A percentile compares a stretch with the other conserved stretches of the same genome.
phyloP scores from a whole-genome alignment of 2,888 invertebrate species.

The Oscheius sp. region DNA sequence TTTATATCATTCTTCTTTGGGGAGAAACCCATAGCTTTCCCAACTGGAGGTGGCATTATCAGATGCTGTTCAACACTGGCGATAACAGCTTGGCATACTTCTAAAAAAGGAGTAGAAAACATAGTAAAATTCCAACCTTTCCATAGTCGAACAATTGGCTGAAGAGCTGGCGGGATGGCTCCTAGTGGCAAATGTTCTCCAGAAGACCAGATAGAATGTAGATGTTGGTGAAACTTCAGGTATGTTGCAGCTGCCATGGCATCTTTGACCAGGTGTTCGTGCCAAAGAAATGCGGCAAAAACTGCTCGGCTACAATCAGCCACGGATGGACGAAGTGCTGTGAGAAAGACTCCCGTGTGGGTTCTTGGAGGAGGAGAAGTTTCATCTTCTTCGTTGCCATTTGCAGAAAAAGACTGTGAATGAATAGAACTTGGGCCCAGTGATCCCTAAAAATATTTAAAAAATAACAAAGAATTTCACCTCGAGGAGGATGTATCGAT shows the following conservation, averaged over 20 bases:
- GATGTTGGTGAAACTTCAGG: conserved; percentile 82
- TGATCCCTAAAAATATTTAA: too few species aligned
- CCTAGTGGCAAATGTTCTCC: conserved; percentile 38
- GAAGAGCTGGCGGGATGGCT: conserved; percentile 57
- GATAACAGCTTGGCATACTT: conserved; percentile 79
- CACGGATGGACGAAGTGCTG: conserved; percentile 62
- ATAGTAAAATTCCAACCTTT: conserved; percentile 77
- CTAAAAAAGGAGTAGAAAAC: conserved; percentile 70
- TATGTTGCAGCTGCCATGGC: conserved; percentile 98
- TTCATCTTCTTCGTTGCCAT: conserved; percentile 62
- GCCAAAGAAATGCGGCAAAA: conserved; percentile 96
- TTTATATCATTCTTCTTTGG: conserved; percentile 5
- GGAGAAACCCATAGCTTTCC: conserved; percentile 35
- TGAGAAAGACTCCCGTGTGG: conserved; percentile 3
- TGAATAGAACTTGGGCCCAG: conserved; percentile 42
- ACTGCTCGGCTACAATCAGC: conserved; percentile 80
- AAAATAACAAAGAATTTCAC: conserved; percentile 25
- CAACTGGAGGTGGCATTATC: conserved; percentile 76
- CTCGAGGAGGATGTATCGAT: conserved; percentile 60
- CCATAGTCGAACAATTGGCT: conserved; percentile 78
- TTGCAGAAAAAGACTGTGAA: conserved; percentile 53
- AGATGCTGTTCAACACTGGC: conserved; percentile 79
- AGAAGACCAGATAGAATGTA: conserved; percentile 51
- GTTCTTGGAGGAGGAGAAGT: conserved; percentile 30
- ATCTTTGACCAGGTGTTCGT: conserved; percentile 95